A percentile compares a stretch with the other conserved stretches of the same genome.
These are phyloP conservation scores for Thunnus thynnus DNA, from an alignment of 2,113 vertebrate species.

Conservation along the genomic window DNA sequence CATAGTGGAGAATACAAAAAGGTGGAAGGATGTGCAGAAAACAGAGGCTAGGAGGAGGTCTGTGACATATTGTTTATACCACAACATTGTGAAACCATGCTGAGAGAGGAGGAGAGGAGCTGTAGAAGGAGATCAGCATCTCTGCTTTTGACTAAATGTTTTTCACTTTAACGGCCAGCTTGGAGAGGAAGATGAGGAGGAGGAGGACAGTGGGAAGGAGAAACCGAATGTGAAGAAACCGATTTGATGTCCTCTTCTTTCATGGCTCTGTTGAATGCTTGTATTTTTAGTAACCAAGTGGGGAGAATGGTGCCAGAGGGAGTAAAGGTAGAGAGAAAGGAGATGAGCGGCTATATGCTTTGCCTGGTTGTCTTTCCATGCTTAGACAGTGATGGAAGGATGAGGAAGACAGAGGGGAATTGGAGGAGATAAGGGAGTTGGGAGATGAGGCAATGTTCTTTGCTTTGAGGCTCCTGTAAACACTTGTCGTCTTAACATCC, in stretches of 20 bases:
- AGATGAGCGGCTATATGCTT: conserved; percentile 10
- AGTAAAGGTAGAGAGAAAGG: background rate
- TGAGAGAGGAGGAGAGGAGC: conserved; percentile 8
- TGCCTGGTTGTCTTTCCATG: conserved; percentile 25
- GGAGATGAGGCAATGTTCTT: conserved; percentile 31
- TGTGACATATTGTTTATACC: conserved; percentile 1
- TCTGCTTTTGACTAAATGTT: conserved; percentile 42
- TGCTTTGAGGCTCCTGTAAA: conserved; percentile 41
- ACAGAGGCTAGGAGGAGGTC: background rate
- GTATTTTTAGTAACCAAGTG: conserved; percentile 43
- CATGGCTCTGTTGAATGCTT: conserved; percentile 31
- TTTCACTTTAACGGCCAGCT: conserved; percentile 34
- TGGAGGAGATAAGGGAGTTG: conserved; percentile 16
- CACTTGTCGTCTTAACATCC: conserved; percentile 49
- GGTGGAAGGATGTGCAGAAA: background rate
- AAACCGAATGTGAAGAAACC: conserved; percentile 16
- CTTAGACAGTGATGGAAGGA: conserved; percentile 22
- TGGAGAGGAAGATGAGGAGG: conserved; percentile 5
- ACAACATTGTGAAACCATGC: conserved; percentile 14
- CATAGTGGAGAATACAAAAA: background rate
- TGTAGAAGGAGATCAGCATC: background rate
- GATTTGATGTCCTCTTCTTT: conserved; percentile 42
- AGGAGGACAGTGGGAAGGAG: conserved; percentile 2
- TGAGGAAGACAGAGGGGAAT: conserved; percentile 10
- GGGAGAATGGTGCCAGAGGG: background rate